phyloP scores from a whole-genome alignment of 2,797 vertebrate species.

The Diplodus sargus region DNA sequence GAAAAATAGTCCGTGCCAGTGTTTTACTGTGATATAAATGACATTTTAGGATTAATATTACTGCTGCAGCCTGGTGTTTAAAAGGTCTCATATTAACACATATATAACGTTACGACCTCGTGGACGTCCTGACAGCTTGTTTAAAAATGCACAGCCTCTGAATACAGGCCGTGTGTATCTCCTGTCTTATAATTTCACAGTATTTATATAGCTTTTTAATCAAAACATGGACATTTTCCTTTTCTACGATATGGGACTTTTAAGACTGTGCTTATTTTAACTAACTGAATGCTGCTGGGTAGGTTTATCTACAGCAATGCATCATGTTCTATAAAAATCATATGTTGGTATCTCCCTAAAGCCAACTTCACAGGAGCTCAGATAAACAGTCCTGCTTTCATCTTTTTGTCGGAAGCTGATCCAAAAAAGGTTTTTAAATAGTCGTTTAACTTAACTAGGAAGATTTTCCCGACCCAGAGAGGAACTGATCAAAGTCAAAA shows the following conservation, averaged over 20 bases:
- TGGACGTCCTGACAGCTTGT: too few relatives aligned
- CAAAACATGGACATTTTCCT: too few relatives aligned
- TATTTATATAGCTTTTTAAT: too few relatives aligned
- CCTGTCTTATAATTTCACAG: too few relatives aligned
- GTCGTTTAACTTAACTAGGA: neutral
- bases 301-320: neutral
- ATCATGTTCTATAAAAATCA: neutral
- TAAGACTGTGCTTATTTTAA: neutral
- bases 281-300: neutral
- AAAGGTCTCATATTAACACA: too few relatives aligned
- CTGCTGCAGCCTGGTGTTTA: neutral
- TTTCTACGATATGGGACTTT: too few relatives aligned
- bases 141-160: too few relatives aligned
- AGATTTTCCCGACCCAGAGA: neutral
- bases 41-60: neutral
- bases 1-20: neutral
- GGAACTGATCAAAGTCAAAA: neutral
- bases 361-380: neutral
- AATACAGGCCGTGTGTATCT: too few relatives aligned
- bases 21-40: neutral
- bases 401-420: neutral
- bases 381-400: neutral
- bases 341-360: neutral
- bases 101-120: too few relatives aligned
- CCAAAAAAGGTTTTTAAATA: neutral